Base-by-base conservation (phyloP, 2,113 vertebrate genomes). In the Cacatua alba region DNA sequence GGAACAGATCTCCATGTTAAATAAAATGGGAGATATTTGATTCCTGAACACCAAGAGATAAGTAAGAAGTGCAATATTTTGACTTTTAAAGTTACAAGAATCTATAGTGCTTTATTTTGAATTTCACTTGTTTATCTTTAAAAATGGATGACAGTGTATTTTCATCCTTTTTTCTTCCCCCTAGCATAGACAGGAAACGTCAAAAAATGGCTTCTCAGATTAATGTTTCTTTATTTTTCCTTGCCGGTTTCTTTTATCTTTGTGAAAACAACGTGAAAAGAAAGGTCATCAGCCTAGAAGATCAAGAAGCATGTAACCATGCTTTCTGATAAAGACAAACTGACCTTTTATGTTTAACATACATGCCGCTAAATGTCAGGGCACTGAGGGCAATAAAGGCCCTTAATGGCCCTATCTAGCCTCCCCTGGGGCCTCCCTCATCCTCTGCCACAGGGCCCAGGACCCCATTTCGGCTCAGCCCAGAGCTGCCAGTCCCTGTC, bases 261-360 rank as follows among this genome's bases (percentile, higher is more conserved):
- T 82, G 35, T 39, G 49, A 49, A 95, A 89, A 92, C 44, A 79
- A 94, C 44, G 74, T 62, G 35, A 79, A 95, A 90, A 75, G 55
- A 95, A 96, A 92, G 91, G 89, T 95, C 70, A 91, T 89, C 84
- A 91, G 62, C 52, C 62, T 76, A 76, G 81, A 71, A 93, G 65
- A 92, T 79, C 81, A 95, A 82, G 69, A 75, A 65, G 39, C 62
- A 86, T 39, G 43, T 68, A 95, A 35, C 70, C 63, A 76, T 76
- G 83, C 76, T 64, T 95, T 64, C 43, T 88, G 59, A 81, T 51
- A 88, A 90, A 72, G 87, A 69, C 78, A 83, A 90, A 90, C n/a
- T 86, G 85, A 93, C 85, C 46, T 93, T 85, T 92, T 67, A n/a
- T 14, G 26, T 86, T 95, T 88, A 64, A 88, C 33, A 46, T 64